phyloP scores from a whole-genome alignment of 1,140 invertebrate species.

The Xylocopa sonorina region DNA sequence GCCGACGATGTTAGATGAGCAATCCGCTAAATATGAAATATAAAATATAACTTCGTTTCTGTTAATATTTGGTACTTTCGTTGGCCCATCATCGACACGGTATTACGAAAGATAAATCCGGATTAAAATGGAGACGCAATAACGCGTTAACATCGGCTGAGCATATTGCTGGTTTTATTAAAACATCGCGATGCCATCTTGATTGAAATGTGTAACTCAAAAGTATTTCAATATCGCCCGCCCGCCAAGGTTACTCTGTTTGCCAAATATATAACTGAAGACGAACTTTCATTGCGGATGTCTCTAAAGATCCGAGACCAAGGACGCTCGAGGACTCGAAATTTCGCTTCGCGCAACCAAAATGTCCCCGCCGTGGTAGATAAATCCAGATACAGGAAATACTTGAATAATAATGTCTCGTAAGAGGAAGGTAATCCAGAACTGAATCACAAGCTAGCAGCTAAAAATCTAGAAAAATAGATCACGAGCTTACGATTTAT shows the following conservation, averaged over 20 bases:
- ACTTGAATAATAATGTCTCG: not conserved
- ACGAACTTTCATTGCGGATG: conserved; percentile 8
- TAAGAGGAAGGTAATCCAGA: not conserved
- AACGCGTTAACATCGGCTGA: not conserved
- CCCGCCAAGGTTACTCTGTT: not conserved
- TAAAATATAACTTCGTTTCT: too few species aligned
- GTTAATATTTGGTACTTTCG: too few species aligned
- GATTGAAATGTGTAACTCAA: not conserved
- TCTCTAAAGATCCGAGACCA: not conserved
- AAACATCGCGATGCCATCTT: not conserved
- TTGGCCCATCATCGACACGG: not conserved
- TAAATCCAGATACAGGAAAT: not conserved
- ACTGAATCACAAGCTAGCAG: not conserved
- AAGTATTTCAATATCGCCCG: conserved; percentile 14
- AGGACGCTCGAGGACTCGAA: not conserved
- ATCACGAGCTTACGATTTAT: too few species aligned
- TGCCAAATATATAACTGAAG: conserved; percentile 11
- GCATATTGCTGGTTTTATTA: not conserved
- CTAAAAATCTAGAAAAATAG: too few species aligned
- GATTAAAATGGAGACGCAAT: not conserved
- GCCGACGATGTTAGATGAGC: too few species aligned
- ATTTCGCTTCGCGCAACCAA: not conserved
- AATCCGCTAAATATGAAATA: too few species aligned
- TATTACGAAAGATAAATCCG: not conserved
- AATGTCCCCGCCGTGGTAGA: not conserved